These are phyloP conservation scores for Cladopsammia gracilis DNA, from an alignment of 64 coral and sea anemone species.

Conservation along the genomic window DNA sequence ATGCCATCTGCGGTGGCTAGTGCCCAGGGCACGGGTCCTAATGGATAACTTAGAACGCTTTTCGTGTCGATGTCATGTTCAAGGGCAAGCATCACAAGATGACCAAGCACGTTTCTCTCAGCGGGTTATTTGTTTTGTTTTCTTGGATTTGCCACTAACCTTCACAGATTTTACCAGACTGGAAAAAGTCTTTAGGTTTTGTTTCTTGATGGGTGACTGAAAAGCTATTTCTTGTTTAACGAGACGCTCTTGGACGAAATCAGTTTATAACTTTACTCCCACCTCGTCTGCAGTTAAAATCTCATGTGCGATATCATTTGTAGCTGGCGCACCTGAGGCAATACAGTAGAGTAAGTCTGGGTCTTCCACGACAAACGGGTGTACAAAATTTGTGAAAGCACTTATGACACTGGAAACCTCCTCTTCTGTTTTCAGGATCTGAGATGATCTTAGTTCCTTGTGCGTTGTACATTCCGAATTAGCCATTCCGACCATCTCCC, in stretches of 20 bases:
- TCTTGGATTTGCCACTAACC: not conserved
- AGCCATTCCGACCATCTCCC: not conserved
- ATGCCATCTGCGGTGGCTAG: not conserved
- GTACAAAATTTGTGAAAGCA: not conserved
- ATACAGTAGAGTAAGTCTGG: not conserved
- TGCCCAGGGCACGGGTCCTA: not conserved
- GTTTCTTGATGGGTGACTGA: constrained; percentile 18
- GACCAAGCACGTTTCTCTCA: constrained; percentile 36
- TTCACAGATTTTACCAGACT: not conserved
- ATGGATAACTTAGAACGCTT: not conserved
- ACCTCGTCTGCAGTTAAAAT: constrained; percentile 9
- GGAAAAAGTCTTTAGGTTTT: constrained; percentile 21
- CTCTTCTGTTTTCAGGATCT: not conserved
- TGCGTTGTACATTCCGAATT: not conserved
- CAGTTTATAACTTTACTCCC: not conserved
- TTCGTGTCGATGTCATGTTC: not conserved
- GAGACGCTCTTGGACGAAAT: constrained; percentile 1
- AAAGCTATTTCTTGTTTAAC: not conserved
- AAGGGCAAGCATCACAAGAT: constrained; percentile 3
- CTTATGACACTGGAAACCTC: not conserved
- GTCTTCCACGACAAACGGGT: not conserved
- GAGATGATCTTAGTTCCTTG: not conserved
- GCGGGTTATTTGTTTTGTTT: constrained; percentile 47
- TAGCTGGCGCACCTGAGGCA: not conserved
- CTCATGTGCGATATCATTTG: not conserved